Percentiles rank a stretch among this genome's conserved stretches.
Conservation (phyloP, 2,113 vertebrate genomes). For the Dendropsophus ebraccatus region DNA sequence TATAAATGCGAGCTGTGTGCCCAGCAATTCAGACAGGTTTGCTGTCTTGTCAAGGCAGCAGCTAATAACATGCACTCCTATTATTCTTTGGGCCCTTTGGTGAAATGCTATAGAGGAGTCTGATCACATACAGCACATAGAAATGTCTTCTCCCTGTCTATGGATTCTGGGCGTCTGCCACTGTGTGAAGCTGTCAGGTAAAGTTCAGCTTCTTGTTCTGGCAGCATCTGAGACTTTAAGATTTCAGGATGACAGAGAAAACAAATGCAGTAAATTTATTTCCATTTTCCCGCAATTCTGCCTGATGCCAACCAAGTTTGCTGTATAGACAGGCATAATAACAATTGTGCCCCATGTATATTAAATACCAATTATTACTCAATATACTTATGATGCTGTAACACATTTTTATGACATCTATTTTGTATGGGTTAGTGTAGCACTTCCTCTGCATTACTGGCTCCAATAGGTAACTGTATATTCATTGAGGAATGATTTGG, state of each 20-base stretch:
- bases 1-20: constrained; percentile 8
- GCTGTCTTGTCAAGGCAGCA: constrained; percentile 29
- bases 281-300: neutral
- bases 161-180: constrained; percentile 45
- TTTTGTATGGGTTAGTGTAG: too few species aligned
- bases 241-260: constrained; percentile 19
- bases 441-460: too few species aligned
- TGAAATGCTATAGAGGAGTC: constrained; percentile 45
- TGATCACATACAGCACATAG: constrained; percentile 45
- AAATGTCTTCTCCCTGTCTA: constrained; percentile 50
- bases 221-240: constrained; percentile 32
- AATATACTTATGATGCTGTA: too few species aligned
- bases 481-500: too few species aligned
- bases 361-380: too few species aligned
- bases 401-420: too few species aligned
- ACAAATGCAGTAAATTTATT: constrained; percentile 32
- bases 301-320: neutral
- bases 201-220: constrained; percentile 47
- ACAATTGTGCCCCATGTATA: too few species aligned
- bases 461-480: too few species aligned
- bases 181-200: constrained; percentile 42
- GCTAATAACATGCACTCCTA: constrained; percentile 47
- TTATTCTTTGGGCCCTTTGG: constrained; percentile 52
- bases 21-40: constrained; percentile 28
- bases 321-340: too few species aligned